A percentile compares a stretch with the other conserved stretches of the same genome.
These are phyloP conservation scores for Napeogenes sylphis DNA, from an alignment of 2,888 invertebrate species.

Conservation along the genomic window DNA sequence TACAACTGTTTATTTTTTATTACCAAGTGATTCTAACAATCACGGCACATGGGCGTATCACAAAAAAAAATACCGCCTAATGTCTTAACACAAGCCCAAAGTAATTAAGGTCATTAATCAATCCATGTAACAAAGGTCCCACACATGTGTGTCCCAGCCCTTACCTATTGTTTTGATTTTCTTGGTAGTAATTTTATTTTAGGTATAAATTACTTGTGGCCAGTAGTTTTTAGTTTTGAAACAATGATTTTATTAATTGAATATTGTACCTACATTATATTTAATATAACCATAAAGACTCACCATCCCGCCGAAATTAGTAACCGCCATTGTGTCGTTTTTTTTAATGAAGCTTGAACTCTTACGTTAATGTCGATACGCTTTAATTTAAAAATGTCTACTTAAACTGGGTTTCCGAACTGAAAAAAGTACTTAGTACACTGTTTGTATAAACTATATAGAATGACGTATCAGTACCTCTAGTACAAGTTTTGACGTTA, in stretches of 20 bases:
- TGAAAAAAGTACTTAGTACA: too few relatives aligned
- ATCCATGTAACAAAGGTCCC: slow-evolving; percentile 24
- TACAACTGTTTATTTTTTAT: too few relatives aligned
- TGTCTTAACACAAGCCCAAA: slow-evolving; percentile 3
- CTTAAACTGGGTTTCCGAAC: background rate
- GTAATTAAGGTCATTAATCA: slow-evolving; percentile 48
- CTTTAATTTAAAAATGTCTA: background rate
- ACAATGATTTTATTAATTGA: too few relatives aligned
- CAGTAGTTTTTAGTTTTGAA: too few relatives aligned
- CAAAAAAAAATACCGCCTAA: background rate
- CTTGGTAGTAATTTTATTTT: background rate
- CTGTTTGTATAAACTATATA: too few relatives aligned
- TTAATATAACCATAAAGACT: too few relatives aligned
- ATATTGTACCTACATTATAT: too few relatives aligned
- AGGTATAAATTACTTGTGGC: too few relatives aligned
- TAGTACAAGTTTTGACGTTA: too few relatives aligned
- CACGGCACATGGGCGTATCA: background rate
- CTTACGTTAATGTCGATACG: background rate
- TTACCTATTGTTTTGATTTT: slow-evolving; percentile 21
- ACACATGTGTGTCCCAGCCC: slow-evolving; percentile 26
- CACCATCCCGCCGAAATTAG: too few relatives aligned
- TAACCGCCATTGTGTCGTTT: too few relatives aligned
- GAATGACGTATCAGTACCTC: too few relatives aligned
- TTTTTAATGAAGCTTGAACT: background rate
- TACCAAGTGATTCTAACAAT: background rate